Base-by-base conservation (phyloP, 37 sponge, comb jelly and placozoan genomes). In the Spongilla lacustris region DNA sequence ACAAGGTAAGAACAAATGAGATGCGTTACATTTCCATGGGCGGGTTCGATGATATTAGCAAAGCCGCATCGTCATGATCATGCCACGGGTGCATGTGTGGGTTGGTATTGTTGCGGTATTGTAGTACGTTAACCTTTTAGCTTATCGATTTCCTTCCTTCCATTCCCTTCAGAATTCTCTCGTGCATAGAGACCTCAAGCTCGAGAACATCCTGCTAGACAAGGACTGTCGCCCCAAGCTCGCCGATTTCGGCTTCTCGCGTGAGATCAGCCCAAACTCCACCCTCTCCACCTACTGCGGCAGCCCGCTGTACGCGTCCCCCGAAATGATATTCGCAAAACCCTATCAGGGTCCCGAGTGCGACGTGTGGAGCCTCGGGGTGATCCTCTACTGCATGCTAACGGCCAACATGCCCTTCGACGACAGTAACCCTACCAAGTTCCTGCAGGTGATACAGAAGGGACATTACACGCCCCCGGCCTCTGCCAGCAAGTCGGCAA, bases 331-430 rank as follows among this genome's bases (percentile, higher is more conserved):
- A 37, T 71, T 69, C 12, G 88, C 85, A 32, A 87, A 83, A 73
- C 89, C 88, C 36, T 96, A 96, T 85, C 58, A 30, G 33, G 96
- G 96, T 0, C 93, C 96, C 66, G 93, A 92, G 78, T 92, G 90
- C 27, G 96, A 96, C 73, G 73, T 93, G 0, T 93, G 96, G 96
- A 96, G 96, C 73, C 73, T 96, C 50, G 96, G 96, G 10, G 92
- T 96, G 26, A 88, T 96, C 73, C 90, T 96, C 79, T 93, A 92
- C 87, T 86, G 90, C 24, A 88, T 96, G 83, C 91, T 96, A n/a
- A 92, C 93, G 13, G 96, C 94, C 46, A 85, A 85, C 69, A 96
- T 96, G 93, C 96, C 96, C 0, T 96, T 96, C 58, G 95, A 94
- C 36, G 95, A 94, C 73, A 81, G 81, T 50, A 82, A 94, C 78